Percentiles rank a stretch among this genome's conserved stretches.
These are phyloP conservation scores for Lasioglossum baleicum DNA, from an alignment of 1,140 invertebrate genomes.

Conservation along the genomic window DNA sequence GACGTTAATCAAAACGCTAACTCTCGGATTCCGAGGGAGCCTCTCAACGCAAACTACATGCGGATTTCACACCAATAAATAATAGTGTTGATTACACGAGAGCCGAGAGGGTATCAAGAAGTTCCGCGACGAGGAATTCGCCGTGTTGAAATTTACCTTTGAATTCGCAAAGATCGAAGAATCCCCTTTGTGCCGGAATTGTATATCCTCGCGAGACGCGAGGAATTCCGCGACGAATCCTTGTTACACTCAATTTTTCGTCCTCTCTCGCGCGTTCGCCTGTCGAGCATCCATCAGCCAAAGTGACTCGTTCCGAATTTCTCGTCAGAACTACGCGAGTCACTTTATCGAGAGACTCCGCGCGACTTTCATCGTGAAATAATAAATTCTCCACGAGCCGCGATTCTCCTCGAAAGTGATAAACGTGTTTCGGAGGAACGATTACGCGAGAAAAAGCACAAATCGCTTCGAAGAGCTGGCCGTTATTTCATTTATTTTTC, in stretches of 20 bases:
- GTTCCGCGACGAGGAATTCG: slow-evolving; percentile 13
- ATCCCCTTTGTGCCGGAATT: slow-evolving; percentile 16
- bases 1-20: neutral
- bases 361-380: too few species aligned
- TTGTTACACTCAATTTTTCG: neutral
- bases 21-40: neutral
- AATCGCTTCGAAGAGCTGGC: too few species aligned
- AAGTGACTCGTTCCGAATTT: too few species aligned
- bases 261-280: neutral
- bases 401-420: too few species aligned
- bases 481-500: too few species aligned
- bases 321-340: too few species aligned
- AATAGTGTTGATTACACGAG: slow-evolving; percentile 37
- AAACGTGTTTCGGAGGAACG: too few species aligned
- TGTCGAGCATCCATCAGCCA: too few species aligned
- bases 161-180: slow-evolving; percentile 28
- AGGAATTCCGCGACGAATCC: slow-evolving; percentile 1
- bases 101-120: neutral
- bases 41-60: slow-evolving; percentile 22
- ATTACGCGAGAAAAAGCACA: too few species aligned
- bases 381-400: too few species aligned
- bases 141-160: slow-evolving; percentile 35
- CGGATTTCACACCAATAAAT: slow-evolving; percentile 39
- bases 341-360: too few species aligned
- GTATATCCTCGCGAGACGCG: neutral